A percentile compares a stretch with the other conserved stretches of the same genome.
phyloP scores from a whole-genome alignment of 2,797 vertebrate species.

The Apodemus agrarius region DNA sequence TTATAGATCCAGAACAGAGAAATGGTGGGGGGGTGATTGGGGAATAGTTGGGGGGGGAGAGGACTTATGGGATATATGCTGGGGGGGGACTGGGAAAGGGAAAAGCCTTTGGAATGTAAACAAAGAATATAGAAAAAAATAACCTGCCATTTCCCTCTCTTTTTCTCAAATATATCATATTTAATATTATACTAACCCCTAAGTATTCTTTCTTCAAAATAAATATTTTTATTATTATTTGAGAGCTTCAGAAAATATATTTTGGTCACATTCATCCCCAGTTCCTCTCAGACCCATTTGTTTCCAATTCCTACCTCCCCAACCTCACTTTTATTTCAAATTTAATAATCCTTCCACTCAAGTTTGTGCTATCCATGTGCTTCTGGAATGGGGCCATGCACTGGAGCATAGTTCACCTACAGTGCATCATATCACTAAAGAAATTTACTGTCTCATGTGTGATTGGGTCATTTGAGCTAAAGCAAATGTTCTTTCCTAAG shows the following conservation, averaged over 20 bases:
- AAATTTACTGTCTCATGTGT: not conserved
- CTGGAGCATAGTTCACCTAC: no score
- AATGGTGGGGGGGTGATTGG: no score
- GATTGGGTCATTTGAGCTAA: not conserved
- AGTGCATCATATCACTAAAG: not conserved
- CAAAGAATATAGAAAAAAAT: no score
- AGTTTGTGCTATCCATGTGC: not conserved
- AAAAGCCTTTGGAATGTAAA: no score
- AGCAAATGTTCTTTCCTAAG: slow-evolving; percentile 3
- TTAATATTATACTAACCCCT: not conserved
- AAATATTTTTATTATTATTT: not conserved
- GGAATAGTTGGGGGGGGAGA: no score
- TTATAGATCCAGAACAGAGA: no score
- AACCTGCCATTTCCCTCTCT: not conserved
- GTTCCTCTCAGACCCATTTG: not conserved
- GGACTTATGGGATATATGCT: no score
- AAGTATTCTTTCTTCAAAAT: not conserved
- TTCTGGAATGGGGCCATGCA: not conserved
- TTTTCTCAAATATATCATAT: not conserved
- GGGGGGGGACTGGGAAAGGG: no score
- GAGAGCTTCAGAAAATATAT: not conserved
- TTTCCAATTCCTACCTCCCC: not conserved
- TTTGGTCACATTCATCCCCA: not conserved
- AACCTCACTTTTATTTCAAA: not conserved
- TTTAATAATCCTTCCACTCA: not conserved